Percentiles rank a stretch among this genome's conserved stretches.
Conservation (phyloP, 2,888 invertebrate species). For the Mystacides longicornis region DNA sequence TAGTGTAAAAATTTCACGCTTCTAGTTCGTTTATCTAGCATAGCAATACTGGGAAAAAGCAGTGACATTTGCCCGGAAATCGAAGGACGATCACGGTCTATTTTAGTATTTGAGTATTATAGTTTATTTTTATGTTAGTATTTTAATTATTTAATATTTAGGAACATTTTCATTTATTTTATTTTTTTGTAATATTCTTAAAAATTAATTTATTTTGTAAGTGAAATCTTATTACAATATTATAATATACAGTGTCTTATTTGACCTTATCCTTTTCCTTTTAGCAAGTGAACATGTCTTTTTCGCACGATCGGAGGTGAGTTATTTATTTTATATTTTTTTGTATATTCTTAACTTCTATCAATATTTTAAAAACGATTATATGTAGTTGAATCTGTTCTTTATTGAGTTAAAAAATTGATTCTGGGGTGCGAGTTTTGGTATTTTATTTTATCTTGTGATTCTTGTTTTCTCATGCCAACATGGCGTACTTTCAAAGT, state of each 20-base stretch:
- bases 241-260: slow-evolving; percentile 6
- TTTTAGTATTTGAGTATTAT: neutral
- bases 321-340: slow-evolving; percentile 35
- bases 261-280: slow-evolving; percentile 55
- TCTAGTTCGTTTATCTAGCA: too few species aligned
- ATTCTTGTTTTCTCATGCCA: slow-evolving; percentile 37
- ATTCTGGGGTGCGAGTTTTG: neutral
- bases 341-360: too few species aligned
- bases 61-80: slow-evolving; percentile 20
- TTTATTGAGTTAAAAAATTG: neutral
- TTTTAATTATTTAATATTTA: too few species aligned
- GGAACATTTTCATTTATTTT: too few species aligned
- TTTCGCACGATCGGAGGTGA: slow-evolving; percentile 75
- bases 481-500: slow-evolving; percentile 47
- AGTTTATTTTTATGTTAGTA: too few species aligned
- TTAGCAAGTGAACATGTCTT: slow-evolving; percentile 77
- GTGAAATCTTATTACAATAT: neutral
- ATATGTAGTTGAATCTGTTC: too few species aligned
- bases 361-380: too few species aligned
- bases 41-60: neutral
- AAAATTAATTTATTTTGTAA: too few species aligned
- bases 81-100: neutral
- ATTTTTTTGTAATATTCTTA: too few species aligned
- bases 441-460: slow-evolving; percentile 5
- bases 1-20: too few species aligned